Conservation (phyloP, 2,113 vertebrate species). For the Peromyscus leucopus region DNA sequence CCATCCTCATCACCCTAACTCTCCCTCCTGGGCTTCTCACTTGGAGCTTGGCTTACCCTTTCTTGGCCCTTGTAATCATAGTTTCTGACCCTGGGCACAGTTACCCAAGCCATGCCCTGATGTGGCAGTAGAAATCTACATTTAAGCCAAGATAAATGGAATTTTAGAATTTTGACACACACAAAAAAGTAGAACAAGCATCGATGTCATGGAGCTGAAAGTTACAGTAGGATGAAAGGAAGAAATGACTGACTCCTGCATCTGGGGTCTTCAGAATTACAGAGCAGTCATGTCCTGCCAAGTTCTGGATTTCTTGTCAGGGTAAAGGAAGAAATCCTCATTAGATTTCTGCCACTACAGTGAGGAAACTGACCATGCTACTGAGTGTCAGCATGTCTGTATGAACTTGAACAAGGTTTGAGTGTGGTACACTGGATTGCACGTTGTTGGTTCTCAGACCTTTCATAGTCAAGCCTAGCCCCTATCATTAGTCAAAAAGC, state of each 20-base stretch:
- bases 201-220: not conserved
- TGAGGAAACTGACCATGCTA: not conserved
- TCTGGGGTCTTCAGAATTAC: not conserved
- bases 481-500: constrained; percentile 27
- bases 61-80: not conserved
- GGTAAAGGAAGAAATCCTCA: not conserved
- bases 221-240: not conserved
- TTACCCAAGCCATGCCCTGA: not conserved
- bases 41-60: not conserved
- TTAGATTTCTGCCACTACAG: not conserved
- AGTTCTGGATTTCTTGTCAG: not conserved
- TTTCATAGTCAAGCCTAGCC: not conserved
- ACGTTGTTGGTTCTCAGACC: not conserved
- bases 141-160: not conserved
- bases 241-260: not conserved
- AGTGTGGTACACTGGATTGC: not conserved
- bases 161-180: not conserved
- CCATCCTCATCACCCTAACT: not conserved
- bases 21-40: not conserved
- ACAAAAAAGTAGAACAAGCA: not conserved
- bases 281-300: no score
- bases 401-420: not conserved
- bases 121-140: not conserved
- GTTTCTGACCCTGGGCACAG: not conserved
- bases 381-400: not conserved